Evolutionary conservation across 2,113 vertebrate genomes (phyloP).

Genomic region (Falcunculus frontatus): DNA sequence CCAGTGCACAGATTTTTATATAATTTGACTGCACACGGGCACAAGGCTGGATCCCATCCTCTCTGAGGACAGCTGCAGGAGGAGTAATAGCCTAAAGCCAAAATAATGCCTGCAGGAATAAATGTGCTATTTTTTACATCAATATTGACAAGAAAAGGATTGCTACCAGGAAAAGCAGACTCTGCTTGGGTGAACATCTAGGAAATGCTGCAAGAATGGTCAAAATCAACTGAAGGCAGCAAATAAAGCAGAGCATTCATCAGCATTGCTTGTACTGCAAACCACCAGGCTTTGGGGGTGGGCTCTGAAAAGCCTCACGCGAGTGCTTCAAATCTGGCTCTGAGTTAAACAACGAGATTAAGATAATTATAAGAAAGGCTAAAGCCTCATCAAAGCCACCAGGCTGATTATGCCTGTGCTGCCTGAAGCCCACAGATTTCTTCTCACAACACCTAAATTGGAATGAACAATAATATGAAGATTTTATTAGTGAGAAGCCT

Average conservation of each 20-base stretch:
- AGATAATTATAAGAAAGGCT: neutral
- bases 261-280: fast-evolving
- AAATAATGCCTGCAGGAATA: neutral
- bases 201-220: neutral
- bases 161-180: neutral
- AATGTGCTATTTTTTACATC: neutral
- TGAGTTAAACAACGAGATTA: neutral
- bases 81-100: neutral
- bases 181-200: neutral
- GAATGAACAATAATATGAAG: neutral
- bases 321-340: neutral
- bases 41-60: neutral
- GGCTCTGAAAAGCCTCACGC: neutral
- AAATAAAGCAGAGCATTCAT: neutral
- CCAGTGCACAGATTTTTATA: neutral
- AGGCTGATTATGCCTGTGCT: neutral
- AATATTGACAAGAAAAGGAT: neutral
- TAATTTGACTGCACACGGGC: neutral
- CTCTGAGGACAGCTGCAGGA: neutral
- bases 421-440: neutral
- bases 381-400: neutral
- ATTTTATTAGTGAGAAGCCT: neutral
- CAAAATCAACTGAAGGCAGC: neutral
- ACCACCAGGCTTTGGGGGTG: neutral
- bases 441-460: neutral